Conservation (phyloP, 2,113 vertebrate species). For the Salminus brasiliensis region DNA sequence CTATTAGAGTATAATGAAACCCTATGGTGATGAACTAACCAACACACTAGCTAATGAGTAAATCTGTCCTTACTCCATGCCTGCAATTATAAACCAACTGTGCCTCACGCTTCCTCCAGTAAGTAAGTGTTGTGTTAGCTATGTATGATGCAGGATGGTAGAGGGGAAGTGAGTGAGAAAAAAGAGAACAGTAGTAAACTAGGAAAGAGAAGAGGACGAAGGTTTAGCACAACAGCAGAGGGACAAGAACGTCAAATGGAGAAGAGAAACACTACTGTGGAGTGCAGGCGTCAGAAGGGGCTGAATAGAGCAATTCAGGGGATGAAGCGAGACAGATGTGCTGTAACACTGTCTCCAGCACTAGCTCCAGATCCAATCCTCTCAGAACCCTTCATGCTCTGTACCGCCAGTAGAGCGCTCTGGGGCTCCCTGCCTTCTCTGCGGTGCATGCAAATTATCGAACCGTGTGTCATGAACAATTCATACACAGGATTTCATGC, state of each 20-base stretch:
- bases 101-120: no score
- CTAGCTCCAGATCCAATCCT: conserved; percentile 1
- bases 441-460: not conserved
- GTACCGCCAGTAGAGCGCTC: conserved; percentile 5
- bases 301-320: not conserved
- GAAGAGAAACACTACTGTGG: not conserved
- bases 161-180: not conserved
- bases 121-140: not conserved
- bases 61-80: no score
- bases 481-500: conserved; percentile 54
- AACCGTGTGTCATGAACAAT: conserved; percentile 43
- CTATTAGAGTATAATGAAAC: no score
- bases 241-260: not conserved
- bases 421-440: conserved; percentile 27
- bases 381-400: not conserved
- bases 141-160: not conserved
- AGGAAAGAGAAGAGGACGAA: not conserved
- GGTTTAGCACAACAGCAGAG: not conserved
- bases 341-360: not conserved
- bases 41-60: no score
- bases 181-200: not conserved
- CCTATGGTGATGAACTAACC: no score
- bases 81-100: no score
- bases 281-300: not conserved
- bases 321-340: not conserved